Base-by-base conservation (phyloP, 2,797 vertebrate genomes). In the Enteromius paludinosus region DNA sequence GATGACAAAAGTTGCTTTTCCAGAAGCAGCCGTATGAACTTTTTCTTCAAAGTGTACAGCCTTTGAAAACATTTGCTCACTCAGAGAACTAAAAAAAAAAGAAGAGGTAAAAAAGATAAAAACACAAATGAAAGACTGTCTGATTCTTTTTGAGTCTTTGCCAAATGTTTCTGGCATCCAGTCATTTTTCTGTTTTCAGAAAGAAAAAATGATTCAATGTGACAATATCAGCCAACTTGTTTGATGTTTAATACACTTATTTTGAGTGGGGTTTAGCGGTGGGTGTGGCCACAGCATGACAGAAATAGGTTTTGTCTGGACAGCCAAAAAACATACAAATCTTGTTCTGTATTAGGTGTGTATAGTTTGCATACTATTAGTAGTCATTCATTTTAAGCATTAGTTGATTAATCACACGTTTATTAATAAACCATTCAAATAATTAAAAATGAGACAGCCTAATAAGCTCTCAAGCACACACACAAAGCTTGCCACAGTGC, bases 51-150 rank as follows among this genome's bases (percentile, higher is more conserved):
- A 69, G 64, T 56, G n/a, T 43, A 38, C 10, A n/a, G 65, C 41
- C 25, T 45, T 59, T 70, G 52, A 71, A 79, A 71, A 70, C 33
- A 47, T 61, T 43, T 56, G 52, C 61, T 7, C 38, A 15, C 49
- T 59, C 10, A 15, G 17, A 70, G 33, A 54, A 41, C n/a, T 12
- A 4, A 30, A 23, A n/a, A 11, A 35, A 41, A 15, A n/a, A n/a
- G 3, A 49, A 54, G 15, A 1, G 17, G 28, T 3, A 33, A 23
- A 77, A 33, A 23, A 78, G 49, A 73, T 78, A 78, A 10, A 20
- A 14, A 33, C n/a, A 43, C 33, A 79, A 79, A 15, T 64, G 23
- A 38, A 79, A 79, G n/a, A 7, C n/a, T 68, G 41, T 9, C 38
- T 64, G 43, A 49, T 10, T 64, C 9, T n/a, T n/a, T n/a, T n/a